Evolutionary conservation across 2,888 invertebrate species (phyloP).

Genomic region (Argynnis bischoffii): DNA sequence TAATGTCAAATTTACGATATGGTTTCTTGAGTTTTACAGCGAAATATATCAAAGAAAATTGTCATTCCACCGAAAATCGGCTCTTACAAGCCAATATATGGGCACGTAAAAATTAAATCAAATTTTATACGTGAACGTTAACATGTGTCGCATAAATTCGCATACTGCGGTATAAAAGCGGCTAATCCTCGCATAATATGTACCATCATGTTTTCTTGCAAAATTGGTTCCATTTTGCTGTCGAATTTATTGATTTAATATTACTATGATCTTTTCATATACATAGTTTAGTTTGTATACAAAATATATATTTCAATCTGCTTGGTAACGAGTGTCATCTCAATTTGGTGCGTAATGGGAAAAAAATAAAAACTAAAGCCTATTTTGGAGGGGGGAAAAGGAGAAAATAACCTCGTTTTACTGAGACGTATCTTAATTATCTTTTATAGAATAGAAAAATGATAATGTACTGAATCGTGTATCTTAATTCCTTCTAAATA

Average conservation of each 20-base stretch:
- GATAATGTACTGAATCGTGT: no score
- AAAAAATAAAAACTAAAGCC: no score
- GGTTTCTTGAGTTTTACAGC: conserved; percentile 4
- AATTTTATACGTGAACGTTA: conserved; percentile 20
- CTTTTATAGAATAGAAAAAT: no score
- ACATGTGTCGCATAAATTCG: conserved; percentile 26
- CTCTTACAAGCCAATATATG: conserved; percentile 2
- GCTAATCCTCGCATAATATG: conserved; percentile 49
- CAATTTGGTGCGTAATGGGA: no score
- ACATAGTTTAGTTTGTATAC: no score
- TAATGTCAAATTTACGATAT: neutral
- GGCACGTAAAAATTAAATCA: conserved; percentile 15
- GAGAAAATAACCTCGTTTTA: no score
- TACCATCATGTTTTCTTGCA: neutral
- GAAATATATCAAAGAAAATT: conserved; percentile 14
- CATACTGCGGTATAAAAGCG: conserved; percentile 43
- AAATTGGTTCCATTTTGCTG: conserved; percentile 2
- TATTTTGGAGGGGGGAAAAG: no score
- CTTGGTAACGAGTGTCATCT: no score
- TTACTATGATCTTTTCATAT: neutral
- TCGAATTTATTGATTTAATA: neutral
- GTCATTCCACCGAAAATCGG: conserved; percentile 4
- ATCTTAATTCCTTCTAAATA: no score
- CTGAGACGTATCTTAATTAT: no score
- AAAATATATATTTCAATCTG: no score